Percentiles rank a stretch among this genome's conserved stretches.
These are phyloP conservation scores for Darevskia nairensis DNA, from an alignment of 2,797 vertebrate species.

Conservation along the genomic window DNA sequence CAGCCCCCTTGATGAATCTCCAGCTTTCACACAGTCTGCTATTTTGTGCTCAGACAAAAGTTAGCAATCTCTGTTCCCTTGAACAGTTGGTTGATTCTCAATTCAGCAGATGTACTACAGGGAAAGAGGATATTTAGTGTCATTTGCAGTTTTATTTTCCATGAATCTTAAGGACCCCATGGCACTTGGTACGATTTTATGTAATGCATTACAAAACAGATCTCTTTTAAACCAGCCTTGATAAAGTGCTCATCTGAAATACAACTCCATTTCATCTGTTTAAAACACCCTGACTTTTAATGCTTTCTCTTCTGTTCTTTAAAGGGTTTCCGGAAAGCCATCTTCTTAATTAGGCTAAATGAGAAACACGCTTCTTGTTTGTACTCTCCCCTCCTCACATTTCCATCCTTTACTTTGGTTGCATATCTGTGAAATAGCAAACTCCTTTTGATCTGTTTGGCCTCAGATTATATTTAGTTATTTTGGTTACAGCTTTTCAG, in stretches of 20 bases:
- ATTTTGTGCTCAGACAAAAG: background rate
- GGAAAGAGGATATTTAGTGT: constrained; percentile 9
- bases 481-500: background rate
- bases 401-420: background rate
- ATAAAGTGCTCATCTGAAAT: background rate
- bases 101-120: background rate
- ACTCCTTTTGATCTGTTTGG: background rate
- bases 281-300: background rate
- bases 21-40: background rate
- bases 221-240: background rate
- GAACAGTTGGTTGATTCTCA: constrained; percentile 22
- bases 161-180: constrained; percentile 61
- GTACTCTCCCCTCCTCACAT: background rate
- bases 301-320: background rate
- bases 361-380: background rate
- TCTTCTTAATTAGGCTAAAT: background rate
- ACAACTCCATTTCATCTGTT: background rate
- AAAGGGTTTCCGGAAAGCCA: background rate
- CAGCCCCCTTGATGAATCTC: background rate
- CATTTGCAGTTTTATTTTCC: constrained; percentile 35
- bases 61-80: constrained; percentile 1
- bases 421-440: background rate
- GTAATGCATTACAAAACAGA: background rate
- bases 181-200: constrained; percentile 44
- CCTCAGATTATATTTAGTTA: background rate